Percentiles rank a stretch among this genome's conserved stretches.
Evolutionary conservation across 2,888 invertebrate species (phyloP).

Genomic region (Miltochrista miniata): DNA sequence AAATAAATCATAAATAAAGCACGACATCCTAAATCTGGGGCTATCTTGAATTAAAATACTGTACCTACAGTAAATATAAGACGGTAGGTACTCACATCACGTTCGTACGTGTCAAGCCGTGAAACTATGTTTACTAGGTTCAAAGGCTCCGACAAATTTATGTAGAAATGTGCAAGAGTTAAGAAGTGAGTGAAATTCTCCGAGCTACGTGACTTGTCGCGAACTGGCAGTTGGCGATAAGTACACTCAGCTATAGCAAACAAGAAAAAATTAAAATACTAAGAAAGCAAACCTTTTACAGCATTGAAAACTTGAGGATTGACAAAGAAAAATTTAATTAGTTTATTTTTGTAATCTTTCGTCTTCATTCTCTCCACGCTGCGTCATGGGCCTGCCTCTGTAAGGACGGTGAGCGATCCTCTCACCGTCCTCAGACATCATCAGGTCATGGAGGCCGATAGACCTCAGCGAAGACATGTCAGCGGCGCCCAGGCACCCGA

Average conservation of each 20-base stretch:
- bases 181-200: conserved; percentile 47
- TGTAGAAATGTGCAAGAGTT: conserved; percentile 54
- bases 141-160: conserved; percentile 42
- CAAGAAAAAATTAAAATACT: conserved; percentile 7
- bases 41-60: conserved; percentile 30
- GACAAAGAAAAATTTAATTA: no score
- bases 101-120: conserved; percentile 32
- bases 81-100: conserved; percentile 33
- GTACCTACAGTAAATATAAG: conserved; percentile 26
- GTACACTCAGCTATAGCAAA: conserved; percentile 15
- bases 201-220: conserved; percentile 34
- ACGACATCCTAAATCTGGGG: conserved; percentile 6
- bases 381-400: no score
- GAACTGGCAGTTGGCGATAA: conserved; percentile 20
- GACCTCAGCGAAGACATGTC: no score
- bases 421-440: no score
- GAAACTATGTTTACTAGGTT: conserved; percentile 38
- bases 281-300: no score
- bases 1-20: background rate
- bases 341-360: no score
- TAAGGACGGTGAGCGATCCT: no score
- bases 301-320: no score
- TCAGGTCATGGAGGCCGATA: no score
- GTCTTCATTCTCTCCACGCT: no score
- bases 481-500: no score